Conservation (phyloP, 2,797 vertebrate species). For the Euphonia xanthogaster region DNA sequence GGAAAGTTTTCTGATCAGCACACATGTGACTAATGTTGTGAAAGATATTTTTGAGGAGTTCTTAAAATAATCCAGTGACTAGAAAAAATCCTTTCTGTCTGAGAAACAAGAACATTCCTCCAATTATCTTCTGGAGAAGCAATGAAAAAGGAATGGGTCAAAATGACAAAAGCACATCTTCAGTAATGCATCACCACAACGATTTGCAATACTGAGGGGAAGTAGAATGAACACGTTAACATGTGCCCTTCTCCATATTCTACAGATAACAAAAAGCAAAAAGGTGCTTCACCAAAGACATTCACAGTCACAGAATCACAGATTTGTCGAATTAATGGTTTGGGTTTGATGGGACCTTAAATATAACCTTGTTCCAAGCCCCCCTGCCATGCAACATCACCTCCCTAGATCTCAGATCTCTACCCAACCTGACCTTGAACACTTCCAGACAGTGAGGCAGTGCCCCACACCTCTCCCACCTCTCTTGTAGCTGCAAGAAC, state of each 20-base stretch:
- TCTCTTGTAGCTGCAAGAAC: background rate
- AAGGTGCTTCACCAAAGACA: background rate
- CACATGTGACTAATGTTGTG: background rate
- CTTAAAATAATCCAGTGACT: background rate
- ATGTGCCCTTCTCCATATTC: background rate
- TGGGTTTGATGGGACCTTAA: background rate
- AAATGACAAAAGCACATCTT: background rate
- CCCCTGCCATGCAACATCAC: fast-evolving
- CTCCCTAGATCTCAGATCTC: background rate
- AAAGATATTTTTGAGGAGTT: background rate
- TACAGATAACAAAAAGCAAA: background rate
- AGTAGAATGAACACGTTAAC: background rate
- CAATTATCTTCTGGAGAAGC: background rate
- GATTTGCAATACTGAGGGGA: background rate
- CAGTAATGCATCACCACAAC: background rate
- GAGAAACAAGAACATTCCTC: background rate
- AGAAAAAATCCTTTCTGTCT: background rate
- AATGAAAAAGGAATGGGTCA: background rate
- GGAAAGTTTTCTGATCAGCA: background rate
- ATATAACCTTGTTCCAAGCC: background rate
- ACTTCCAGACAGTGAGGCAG: background rate
- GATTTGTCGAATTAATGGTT: background rate
- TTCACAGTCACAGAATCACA: background rate
- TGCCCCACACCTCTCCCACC: background rate
- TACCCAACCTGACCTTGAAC: background rate